Conservation (phyloP, 2,113 vertebrate species). For the Ochotona curzoniae region DNA sequence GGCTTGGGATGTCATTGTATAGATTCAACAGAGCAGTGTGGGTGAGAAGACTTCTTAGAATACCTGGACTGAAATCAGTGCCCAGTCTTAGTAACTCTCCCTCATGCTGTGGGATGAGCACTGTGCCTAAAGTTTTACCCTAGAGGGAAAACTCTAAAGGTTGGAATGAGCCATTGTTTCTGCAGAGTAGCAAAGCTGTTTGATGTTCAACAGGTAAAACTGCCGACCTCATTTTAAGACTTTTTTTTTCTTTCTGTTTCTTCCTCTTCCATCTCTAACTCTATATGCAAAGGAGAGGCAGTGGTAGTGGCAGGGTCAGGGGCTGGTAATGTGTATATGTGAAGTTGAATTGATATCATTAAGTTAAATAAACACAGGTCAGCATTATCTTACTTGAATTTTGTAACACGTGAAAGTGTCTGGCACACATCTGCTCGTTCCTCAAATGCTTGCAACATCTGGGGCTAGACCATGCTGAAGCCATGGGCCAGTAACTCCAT, state of each 20-base stretch:
- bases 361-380: not conserved
- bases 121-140: constrained; percentile 38
- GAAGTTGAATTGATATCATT: not conserved
- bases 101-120: not conserved
- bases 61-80: not conserved
- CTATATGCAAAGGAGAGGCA: not conserved
- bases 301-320: not conserved
- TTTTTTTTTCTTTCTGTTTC: not conserved
- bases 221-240: not conserved
- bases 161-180: not conserved
- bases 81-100: not conserved
- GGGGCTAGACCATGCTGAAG: too few species aligned
- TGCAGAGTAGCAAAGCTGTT: constrained; percentile 6
- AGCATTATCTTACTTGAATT: not conserved
- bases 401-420: not conserved
- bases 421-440: too few species aligned
- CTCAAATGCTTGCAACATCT: too few species aligned
- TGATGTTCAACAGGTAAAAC: not conserved
- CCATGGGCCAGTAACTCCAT: too few species aligned
- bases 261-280: not conserved
- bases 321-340: too few species aligned
- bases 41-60: not conserved
- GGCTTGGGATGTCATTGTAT: not conserved
- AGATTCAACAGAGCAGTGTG: not conserved
- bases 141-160: not conserved